These are phyloP conservation scores for Caenorhabditis drosophilae DNA, from an alignment of 2,888 invertebrate species.

Conservation along the genomic window DNA sequence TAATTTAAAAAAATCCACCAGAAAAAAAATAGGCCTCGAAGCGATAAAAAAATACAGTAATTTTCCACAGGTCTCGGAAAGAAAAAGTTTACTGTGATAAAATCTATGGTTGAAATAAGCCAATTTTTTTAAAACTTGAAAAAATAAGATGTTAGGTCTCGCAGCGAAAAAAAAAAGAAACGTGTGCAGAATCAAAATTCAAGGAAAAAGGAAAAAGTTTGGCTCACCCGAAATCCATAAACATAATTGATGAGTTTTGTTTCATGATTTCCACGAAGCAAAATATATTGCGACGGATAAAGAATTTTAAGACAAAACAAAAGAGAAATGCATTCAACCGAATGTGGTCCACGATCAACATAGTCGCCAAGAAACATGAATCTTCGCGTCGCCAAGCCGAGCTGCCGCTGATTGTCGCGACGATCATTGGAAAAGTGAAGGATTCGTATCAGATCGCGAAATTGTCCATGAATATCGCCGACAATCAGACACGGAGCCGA, in stretches of 20 bases:
- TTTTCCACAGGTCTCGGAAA: too few species aligned
- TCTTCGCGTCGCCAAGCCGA: conserved; percentile 4
- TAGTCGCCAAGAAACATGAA: conserved; percentile 41
- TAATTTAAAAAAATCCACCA: too few species aligned
- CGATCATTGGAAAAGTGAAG: conserved; percentile 9
- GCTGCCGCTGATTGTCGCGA: not conserved
- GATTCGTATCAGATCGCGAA: conserved; percentile 21
- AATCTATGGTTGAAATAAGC: too few species aligned
- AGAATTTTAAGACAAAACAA: conserved; percentile 28
- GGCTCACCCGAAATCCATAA: conserved; percentile 34
- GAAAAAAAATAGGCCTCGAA: too few species aligned
- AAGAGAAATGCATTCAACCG: conserved; percentile 34
- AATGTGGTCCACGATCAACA: conserved; percentile 32
- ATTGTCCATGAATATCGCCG: conserved; percentile 40
- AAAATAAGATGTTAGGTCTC: too few species aligned
- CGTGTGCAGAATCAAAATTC: too few species aligned
- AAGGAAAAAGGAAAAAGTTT: too few species aligned
- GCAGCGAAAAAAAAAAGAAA: too few species aligned
- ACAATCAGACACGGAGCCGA: conserved; percentile 31
- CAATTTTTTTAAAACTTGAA: too few species aligned
- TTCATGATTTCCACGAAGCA: conserved; percentile 47
- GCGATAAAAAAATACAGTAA: too few species aligned
- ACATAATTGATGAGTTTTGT: conserved; percentile 35
- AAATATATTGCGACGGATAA: conserved; percentile 15
- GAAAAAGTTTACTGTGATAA: too few species aligned